Evolutionary conservation across 2,888 invertebrate genomes (phyloP), one percentile per base, ranked within the genome.

Genomic region (Ophion slaviceki): DNA sequence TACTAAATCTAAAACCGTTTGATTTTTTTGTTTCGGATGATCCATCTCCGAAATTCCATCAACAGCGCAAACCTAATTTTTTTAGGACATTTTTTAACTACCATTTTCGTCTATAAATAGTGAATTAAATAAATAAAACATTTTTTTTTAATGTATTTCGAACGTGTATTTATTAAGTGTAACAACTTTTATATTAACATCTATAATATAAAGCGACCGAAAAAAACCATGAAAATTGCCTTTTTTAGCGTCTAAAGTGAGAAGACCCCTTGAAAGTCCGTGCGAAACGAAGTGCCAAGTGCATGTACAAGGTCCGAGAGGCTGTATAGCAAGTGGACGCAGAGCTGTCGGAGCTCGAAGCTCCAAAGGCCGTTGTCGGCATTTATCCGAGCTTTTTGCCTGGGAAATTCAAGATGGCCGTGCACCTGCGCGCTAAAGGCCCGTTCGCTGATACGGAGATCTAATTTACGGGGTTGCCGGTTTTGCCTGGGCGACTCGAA

Each of bases 391-490:
- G 82, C 79, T 79, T 87, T 87, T 84, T 62, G 82, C 71, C 87
- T 86, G 88, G 88, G 88, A 90, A 90, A 89, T 86, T 82, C 89
- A 91, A 90, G 90, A 91, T 91, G 90, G 90, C 87, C 70, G 88
- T 68, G 84, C 89, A 90, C 89, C 86, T 88, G 89, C 84, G 88
- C 82, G 85, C 76, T 40, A 53, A 28, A 20, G 24, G 14, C 79
- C 62, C 36, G 47, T 83, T 32, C 40, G 74, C 67, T 61, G 84
- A 76, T 76, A 81, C 74, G 75, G 47, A 77, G 62, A 78, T 85
- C 87, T 84, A 87, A 88, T 85, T 87, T 81, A 82, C 84, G 86
- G 80, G 86, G 83, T 81, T 85, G 84, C 84, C 78, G 78, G 80
- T 71, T 78, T 86, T 71, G 79, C 61, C 84, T 62, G 82, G 82